phyloP scores from a whole-genome alignment of 2,888 invertebrate species.

The Drosophila colorata region DNA sequence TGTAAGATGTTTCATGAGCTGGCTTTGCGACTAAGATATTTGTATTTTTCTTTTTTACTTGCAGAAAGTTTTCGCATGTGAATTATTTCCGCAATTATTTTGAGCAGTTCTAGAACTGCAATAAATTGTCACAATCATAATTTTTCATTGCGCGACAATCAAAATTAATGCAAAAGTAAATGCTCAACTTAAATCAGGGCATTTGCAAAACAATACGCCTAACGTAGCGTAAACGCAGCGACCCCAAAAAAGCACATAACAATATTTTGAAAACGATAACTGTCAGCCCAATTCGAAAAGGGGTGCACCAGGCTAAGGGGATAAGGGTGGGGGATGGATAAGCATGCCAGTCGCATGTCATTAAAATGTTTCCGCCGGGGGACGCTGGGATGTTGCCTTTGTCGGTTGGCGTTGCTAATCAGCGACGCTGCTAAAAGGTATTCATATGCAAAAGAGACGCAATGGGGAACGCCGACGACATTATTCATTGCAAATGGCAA shows the following conservation, averaged over 20 bases:
- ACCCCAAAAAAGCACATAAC: slow-evolving; percentile 59
- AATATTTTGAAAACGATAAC: slow-evolving; percentile 78
- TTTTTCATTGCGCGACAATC: slow-evolving; percentile 59
- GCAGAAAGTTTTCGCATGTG: slow-evolving; percentile 15
- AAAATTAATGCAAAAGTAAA: slow-evolving; percentile 62
- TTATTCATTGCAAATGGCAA: slow-evolving; percentile 79
- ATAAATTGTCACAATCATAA: slow-evolving; percentile 55
- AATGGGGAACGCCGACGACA: slow-evolving; percentile 41
- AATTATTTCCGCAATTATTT: slow-evolving; percentile 15
- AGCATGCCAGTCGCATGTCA: slow-evolving; percentile 62
- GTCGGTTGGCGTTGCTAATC: slow-evolving; percentile 75
- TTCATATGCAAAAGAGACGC: slow-evolving; percentile 77
- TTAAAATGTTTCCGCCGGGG: slow-evolving; percentile 73
- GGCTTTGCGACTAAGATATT: not conserved
- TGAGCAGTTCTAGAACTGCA: slow-evolving; percentile 5
- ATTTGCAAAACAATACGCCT: slow-evolving; percentile 56
- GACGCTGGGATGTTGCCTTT: slow-evolving; percentile 50
- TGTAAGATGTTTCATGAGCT: not conserved
- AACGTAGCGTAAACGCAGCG: slow-evolving; percentile 62
- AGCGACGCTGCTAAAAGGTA: slow-evolving; percentile 68
- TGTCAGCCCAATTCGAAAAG: slow-evolving; percentile 58
- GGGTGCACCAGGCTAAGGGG: slow-evolving; percentile 19
- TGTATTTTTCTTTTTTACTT: not conserved
- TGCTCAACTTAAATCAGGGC: slow-evolving; percentile 64
- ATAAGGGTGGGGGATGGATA: not conserved